Evolutionary conservation across 2,113 vertebrate genomes (phyloP).

Genomic region (Myiozetetes cayanensis): DNA sequence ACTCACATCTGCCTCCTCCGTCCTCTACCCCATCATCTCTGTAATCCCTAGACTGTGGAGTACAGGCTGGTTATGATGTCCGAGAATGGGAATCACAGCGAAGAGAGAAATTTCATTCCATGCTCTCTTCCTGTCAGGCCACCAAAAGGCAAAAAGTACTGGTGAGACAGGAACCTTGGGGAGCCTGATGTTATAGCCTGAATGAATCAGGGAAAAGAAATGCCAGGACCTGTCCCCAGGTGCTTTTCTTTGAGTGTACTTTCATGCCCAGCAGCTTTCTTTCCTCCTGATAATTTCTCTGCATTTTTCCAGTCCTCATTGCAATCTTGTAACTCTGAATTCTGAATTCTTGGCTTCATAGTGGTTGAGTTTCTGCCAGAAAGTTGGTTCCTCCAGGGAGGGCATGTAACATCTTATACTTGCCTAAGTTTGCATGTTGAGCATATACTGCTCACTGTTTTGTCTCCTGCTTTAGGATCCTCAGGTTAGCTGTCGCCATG

Average conservation of each 20-base stretch:
- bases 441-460: not conserved
- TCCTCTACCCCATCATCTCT: rapidly evolving
- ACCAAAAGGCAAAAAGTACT: not conserved
- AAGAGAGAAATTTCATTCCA: not conserved
- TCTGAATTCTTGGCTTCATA: not conserved
- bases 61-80: not conserved
- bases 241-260: not conserved
- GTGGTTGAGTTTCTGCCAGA: not conserved
- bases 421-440: not conserved
- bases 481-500: not conserved
- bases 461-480: not conserved
- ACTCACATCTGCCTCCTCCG: not conserved
- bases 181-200: not conserved
- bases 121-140: not conserved
- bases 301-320: not conserved
- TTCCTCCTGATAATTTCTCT: not conserved
- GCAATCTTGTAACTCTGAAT: not conserved
- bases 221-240: not conserved
- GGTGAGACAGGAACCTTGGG: not conserved
- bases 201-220: not conserved
- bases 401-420: rapidly evolving
- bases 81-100: not conserved
- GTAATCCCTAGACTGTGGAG: not conserved
- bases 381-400: not conserved
- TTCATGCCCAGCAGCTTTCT: not conserved